Base-by-base conservation (phyloP, 2,113 vertebrate species). In the Clinocottus analis region DNA sequence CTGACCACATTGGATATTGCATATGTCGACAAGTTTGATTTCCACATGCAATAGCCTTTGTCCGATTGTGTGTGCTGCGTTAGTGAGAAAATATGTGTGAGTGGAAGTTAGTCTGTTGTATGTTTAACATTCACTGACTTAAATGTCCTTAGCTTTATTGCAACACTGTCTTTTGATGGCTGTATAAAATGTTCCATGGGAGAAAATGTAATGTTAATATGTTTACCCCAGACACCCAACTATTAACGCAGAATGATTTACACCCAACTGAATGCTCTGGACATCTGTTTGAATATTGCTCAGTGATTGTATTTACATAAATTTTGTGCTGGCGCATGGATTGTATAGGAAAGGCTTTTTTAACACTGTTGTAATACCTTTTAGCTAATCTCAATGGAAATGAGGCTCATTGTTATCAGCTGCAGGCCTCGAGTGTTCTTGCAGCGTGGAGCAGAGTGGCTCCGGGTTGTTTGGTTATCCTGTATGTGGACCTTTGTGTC, bases 341-440 rank as follows among this genome's bases (percentile, higher is more conserved):
- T 85, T 86, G 76, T 77, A 77, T 77, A 86, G 76, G 79, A 86
- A 90, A 79, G 23, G 72, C 71, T 63, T 78, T n/a, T 79, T 77
- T 82, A 85, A 88, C 73, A 62, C 62, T 63, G 75, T 84, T 89
- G 84, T 91, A 88, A 92, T 90, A 86, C 82, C 79, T 85, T 92
- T 58, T 80, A 84, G 85, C 79, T 91, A 91, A 91, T 93, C 90
- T 86, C 81, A 75, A 90, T 89, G 87, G 88, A 91, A 93, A 92
- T 93, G 88, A 93, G 90, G 64, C 75, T 85, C 87, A 90, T 90
- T 91, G 90, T 93, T 90, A 82, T 75, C 77, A 80, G 90, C 88
- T 71, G 7, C 75, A 25, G 90, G 90, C 87, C 70, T 70, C 17
- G 72, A 88, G 86, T 87, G 87, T 86, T 86, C 80, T 74, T 35